Base-by-base conservation (phyloP, 2,797 vertebrate species). In the Calcarius lapponicus region DNA sequence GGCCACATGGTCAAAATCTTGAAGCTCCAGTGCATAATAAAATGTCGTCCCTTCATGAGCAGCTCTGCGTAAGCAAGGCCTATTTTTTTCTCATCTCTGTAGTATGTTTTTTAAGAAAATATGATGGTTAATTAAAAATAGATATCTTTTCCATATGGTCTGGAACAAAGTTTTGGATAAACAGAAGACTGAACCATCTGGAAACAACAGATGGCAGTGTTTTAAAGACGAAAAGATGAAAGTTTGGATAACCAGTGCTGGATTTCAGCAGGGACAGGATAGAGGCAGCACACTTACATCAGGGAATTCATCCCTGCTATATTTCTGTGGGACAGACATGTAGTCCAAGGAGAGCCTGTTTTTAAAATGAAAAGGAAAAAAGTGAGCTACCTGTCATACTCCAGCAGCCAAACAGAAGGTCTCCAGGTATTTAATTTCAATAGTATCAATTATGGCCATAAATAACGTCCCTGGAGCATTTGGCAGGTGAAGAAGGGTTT, bases 181-280 rank as follows among this genome's bases (percentile, higher is more conserved):
- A 94, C 62, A 97, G 76, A 90, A 93, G 90, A 84, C 58, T 47
- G 71, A 94, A 66, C 90, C 32, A 62, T 88, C 92, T 96, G 91
- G 92, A 91, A 96, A 95, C 95, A 97, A 97, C 96, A 96, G 93
- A 96, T 96, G 96, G 91, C 95, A 94, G 93, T 95, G 81, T 96
- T 94, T 96, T 93, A 95, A 96, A 96, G 92, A 94, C 0, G 83
- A 84, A 96, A 88, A 93, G 80, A 92, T 92, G 78, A 81, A 95
- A 93, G 73, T 80, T 84, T 89, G 89, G 82, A n/a, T 84, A 86
- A 92, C 67, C 88, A 89, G 65, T 48, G 38, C 80, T 90, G 60
- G 65, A 84, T 18, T 11, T 90, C 82, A 84, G 70, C 75, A 91
- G 82, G 69, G 90, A 92, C 62, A 60, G 71, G 48, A 94, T 76